These are phyloP conservation scores for Acanthacorydalis orientalis DNA, from an alignment of 2,888 invertebrate species.

Conservation along the genomic window DNA sequence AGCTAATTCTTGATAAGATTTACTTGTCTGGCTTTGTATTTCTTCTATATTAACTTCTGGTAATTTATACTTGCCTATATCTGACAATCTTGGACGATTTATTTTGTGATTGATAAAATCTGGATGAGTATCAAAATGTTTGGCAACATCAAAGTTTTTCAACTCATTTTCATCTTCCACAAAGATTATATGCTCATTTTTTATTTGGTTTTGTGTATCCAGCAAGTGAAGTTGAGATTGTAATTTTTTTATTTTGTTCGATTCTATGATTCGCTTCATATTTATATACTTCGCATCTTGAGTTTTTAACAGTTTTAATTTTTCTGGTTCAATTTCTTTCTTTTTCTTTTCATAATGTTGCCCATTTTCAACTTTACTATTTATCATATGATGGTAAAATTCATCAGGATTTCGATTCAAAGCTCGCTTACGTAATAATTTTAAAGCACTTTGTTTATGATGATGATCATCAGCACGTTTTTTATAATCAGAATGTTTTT, in stretches of 20 bases:
- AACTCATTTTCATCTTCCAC: constrained; percentile 38
- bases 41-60: constrained; percentile 23
- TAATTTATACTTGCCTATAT: constrained; percentile 38
- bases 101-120: constrained; percentile 46
- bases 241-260: constrained; percentile 55
- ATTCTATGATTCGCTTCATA: constrained; percentile 71
- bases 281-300: constrained; percentile 84
- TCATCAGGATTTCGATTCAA: constrained; percentile 94
- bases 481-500: constrained; percentile 81
- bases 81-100: constrained; percentile 47
- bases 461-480: constrained; percentile 62
- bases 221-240: constrained; percentile 70
- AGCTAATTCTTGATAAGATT: constrained; percentile 53
- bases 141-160: constrained; percentile 46
- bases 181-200: constrained; percentile 69
- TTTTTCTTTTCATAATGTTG: constrained; percentile 46
- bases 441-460: constrained; percentile 66
- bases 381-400: constrained; percentile 95
- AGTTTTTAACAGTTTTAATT: constrained; percentile 74
- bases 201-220: constrained; percentile 46
- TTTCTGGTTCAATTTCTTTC: constrained; percentile 64
- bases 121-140: constrained; percentile 59
- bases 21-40: constrained; percentile 40
- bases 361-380: constrained; percentile 50
- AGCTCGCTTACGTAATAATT: constrained; percentile 65